phyloP scores from a whole-genome alignment of 1,140 invertebrate genomes.

The Bombus confusus region DNA sequence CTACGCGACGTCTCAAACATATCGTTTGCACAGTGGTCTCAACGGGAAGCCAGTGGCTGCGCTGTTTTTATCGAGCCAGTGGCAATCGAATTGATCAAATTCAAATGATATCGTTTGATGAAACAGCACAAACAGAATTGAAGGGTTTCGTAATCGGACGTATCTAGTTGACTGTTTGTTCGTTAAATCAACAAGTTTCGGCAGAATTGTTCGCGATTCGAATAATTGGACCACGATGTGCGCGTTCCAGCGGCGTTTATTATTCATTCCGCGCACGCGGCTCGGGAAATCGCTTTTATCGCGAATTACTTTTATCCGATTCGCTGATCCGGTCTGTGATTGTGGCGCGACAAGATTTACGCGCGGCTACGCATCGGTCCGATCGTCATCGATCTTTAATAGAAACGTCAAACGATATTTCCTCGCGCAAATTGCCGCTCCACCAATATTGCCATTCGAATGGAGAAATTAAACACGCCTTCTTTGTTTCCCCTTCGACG shows the following conservation, averaged over 20 bases:
- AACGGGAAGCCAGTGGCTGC: not conserved
- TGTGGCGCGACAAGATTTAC: constrained; percentile 35
- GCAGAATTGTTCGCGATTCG: constrained; percentile 51
- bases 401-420: constrained; percentile 38
- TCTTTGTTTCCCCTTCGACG: not conserved
- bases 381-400: constrained; percentile 38
- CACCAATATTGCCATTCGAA: not conserved
- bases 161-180: constrained; percentile 46
- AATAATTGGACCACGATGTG: constrained; percentile 52
- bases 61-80: not conserved
- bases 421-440: not conserved
- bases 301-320: constrained; percentile 60
- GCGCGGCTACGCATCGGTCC: not conserved
- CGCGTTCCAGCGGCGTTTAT: constrained; percentile 43
- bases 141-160: constrained; percentile 3
- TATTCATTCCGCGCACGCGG: constrained; percentile 46
- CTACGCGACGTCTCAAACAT: not conserved
- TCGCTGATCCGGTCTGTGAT: constrained; percentile 29
- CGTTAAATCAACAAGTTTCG: constrained; percentile 64
- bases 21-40: not conserved
- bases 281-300: constrained; percentile 47
- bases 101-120: constrained; percentile 8
- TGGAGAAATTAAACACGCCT: not conserved
- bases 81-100: not conserved
- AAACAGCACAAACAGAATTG: constrained; percentile 9